Conservation (phyloP, 1,140 invertebrate genomes). For the Drosophila biarmipes region DNA sequence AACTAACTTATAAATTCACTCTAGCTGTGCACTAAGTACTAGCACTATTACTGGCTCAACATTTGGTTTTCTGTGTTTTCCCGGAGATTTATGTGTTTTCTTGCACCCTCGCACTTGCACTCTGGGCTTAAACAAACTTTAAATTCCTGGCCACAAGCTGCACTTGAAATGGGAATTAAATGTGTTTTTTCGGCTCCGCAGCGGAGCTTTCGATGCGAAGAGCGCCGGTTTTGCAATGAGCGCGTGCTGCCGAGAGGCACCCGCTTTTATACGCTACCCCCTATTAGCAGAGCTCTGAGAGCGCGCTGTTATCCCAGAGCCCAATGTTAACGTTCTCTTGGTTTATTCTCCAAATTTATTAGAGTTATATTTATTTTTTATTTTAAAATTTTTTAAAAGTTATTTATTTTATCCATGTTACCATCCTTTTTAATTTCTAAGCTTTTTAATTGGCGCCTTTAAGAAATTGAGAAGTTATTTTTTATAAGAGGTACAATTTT, state of each 20-base stretch:
- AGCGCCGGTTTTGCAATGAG: constrained; percentile 64
- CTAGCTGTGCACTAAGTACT: constrained; percentile 6
- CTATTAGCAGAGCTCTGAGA: background rate
- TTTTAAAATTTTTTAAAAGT: too few relatives aligned
- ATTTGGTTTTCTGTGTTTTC: constrained; percentile 1
- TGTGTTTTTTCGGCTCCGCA: constrained; percentile 32
- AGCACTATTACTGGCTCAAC: constrained; percentile 9
- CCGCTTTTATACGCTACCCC: constrained; percentile 26
- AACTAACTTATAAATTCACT: constrained; percentile 15
- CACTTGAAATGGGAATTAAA: constrained; percentile 47
- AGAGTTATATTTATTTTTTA: background rate
- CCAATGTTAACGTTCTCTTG: background rate
- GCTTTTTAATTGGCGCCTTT: too few relatives aligned
- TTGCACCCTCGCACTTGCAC: constrained; percentile 14
- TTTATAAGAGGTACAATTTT: too few relatives aligned
- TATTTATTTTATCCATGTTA: background rate
- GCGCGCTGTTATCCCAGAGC: background rate
- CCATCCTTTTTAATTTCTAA: too few relatives aligned
- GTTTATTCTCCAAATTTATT: too few relatives aligned
- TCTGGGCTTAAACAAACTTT: constrained; percentile 22
- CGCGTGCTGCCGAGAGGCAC: background rate
- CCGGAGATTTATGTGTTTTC: background rate
- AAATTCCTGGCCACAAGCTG: constrained; percentile 27
- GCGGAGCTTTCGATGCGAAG: constrained; percentile 40
- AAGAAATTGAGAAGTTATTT: too few relatives aligned